Evolutionary conservation across 2,888 invertebrate genomes (phyloP), one percentile per base, ranked within the genome.

Genomic region (Zhengitettix transpicula): DNA sequence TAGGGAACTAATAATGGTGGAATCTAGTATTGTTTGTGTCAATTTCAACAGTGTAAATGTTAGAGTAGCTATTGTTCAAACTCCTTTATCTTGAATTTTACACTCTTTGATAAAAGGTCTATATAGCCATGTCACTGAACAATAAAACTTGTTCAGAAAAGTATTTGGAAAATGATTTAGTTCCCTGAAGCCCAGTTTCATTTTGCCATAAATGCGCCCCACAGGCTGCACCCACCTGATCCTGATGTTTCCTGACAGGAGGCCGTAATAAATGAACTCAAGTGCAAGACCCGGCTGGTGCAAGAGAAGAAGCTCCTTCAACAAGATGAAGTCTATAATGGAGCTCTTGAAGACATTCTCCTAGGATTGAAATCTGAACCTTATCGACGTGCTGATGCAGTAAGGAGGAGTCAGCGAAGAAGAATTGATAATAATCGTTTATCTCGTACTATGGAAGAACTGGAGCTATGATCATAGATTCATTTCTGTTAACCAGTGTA

Each of bases 291-390:
- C 58, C 84, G 85, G 72, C 78, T 85, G 70, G 93, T 94, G 67
- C 89, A 91, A 71, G 96, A 96, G 75, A 96, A 94, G 81, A 94
- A 95, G 73, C 79, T 95, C 51, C 79, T 96, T 66, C 93, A 91
- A 69, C 94, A 95, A 74, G 95, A 97, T 74, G 96, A 97, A 72
- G 95, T 97, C 0, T 96, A 96, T 76, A 95, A 97, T 74, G 96
- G 97, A 61, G 96, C 96, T 1, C 74, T 97, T 64, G 97, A 97
- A 74, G 97, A 97, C 73, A 97, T 97, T 67, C 77, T 95, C 60
- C 80, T 94, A 68, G 96, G 95, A 58, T 78, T 97, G 61, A 88
- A 94, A 71, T 94, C 89, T 72, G 96, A 96, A 73, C 96, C 97
- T 1, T 97, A 97, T 74, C 78, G 96, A 42, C 79, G 97, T 65